phyloP scores from a whole-genome alignment of 2,797 vertebrate genomes.

The Graptemys geographica region DNA sequence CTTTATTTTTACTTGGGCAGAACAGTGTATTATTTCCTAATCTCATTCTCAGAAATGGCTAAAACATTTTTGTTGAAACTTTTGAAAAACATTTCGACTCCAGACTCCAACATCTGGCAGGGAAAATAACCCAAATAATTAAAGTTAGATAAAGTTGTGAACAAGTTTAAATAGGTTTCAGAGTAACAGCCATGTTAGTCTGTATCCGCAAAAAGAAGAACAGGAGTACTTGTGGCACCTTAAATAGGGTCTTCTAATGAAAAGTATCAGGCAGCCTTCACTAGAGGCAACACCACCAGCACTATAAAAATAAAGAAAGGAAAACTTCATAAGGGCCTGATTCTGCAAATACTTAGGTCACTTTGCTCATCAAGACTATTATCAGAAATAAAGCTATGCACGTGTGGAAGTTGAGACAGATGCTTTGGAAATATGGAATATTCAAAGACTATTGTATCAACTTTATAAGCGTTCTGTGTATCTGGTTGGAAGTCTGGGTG shows the following conservation, averaged over 20 bases:
- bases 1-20: background rate
- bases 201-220: too few relatives aligned
- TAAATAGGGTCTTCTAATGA: background rate
- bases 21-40: accelerated
- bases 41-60: background rate
- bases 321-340: background rate
- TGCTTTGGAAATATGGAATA: too few relatives aligned
- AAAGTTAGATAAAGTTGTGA: background rate
- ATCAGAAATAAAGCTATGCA: background rate
- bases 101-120: background rate
- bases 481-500: background rate
- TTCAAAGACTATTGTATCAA: too few relatives aligned
- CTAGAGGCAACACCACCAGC: background rate
- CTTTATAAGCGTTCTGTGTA: too few relatives aligned
- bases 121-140: background rate
- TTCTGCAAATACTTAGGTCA: accelerated
- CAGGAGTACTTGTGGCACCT: background rate
- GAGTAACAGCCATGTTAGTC: too few relatives aligned
- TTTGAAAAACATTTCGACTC: background rate
- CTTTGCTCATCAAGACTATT: background rate
- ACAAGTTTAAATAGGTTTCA: background rate
- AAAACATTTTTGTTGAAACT: background rate
- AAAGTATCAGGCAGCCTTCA: background rate
- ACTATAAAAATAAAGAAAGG: accelerated
- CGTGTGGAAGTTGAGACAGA: too few relatives aligned